Evolutionary conservation across 2,113 vertebrate species (phyloP), one percentile per base, ranked within the genome.

Genomic region (Syngnathus floridae): DNA sequence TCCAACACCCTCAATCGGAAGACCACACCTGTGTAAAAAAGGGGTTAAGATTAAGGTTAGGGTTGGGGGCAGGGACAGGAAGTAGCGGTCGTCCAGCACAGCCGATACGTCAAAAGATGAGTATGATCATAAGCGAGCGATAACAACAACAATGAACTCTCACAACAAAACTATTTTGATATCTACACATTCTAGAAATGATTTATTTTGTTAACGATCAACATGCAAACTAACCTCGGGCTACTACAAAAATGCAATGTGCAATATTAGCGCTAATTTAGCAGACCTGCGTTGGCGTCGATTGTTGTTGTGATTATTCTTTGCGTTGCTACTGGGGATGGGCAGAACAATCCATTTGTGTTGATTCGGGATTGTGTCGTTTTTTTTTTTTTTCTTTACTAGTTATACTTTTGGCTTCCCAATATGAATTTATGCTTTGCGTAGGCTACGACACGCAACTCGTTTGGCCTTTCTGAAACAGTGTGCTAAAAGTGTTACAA

Each of bases 1-100:
- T 93, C 93, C 76, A 94, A 93, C 86, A 95, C 93, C 40, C 89
- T 95, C 64, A 96, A 96, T 88, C 91, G 94, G 86, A 95, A 94
- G 84, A 96, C 94, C 58, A 95, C 94, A 5, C 94, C 94, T 12
- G 94, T 91, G 78, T 91, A 90, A 82, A 45, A 38, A 55, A 36
- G 17, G 64, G 45, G 62, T 43, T 4, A 55, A 46, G 58, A 31
- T 31, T 31, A 31, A 31, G 26, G 26, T 31, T 3, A 31, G 26
- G 26, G 26, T 31, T 31, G 26, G 11, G 14, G 26, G 26, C 2
- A 56, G 56, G 49, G 26, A 65, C 65, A 59, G 26, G 55, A 63
- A 38, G 62, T 64, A n/a, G 52, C 37, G 19, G 40, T 66, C 37
- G 62, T 43, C 19, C 19, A 60, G 65, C 17, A 31, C 45, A 69